Conservation (phyloP, 2,797 vertebrate genomes). For the Betta splendens region DNA sequence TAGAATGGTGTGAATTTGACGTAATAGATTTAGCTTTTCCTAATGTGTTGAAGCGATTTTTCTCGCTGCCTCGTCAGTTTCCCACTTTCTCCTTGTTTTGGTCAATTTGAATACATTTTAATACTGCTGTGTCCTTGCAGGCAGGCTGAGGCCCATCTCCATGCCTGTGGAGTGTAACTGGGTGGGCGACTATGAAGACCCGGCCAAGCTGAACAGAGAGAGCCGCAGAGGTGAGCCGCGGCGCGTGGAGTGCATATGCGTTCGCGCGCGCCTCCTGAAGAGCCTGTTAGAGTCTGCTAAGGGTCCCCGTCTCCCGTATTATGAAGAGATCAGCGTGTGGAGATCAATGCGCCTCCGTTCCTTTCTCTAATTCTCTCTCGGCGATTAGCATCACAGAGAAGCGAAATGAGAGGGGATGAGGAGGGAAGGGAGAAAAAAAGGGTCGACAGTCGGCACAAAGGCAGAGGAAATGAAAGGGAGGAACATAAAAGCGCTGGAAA, state of each 20-base stretch:
- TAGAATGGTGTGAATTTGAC: too few relatives aligned
- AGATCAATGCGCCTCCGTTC: slow-evolving; percentile 52
- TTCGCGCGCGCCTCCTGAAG: slow-evolving; percentile 38
- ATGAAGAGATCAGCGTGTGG: slow-evolving; percentile 57
- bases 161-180: slow-evolving; percentile 99
- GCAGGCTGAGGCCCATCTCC: slow-evolving; percentile 96
- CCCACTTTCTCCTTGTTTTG: background rate
- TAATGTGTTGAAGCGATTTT: background rate
- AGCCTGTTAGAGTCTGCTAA: slow-evolving; percentile 63
- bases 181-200: slow-evolving; percentile 98
- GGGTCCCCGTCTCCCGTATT: slow-evolving; percentile 60
- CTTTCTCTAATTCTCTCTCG: slow-evolving; percentile 48
- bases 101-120: background rate
- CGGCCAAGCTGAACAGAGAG: slow-evolving; percentile 94
- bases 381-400: slow-evolving; percentile 69
- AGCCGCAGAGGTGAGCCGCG: slow-evolving; percentile 73
- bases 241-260: slow-evolving; percentile 29
- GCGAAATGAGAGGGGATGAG: slow-evolving; percentile 36
- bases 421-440: slow-evolving; percentile 1
- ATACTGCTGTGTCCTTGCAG: slow-evolving; percentile 61
- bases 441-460: slow-evolving; percentile 40
- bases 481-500: slow-evolving; percentile 26
- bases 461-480: slow-evolving; percentile 52
- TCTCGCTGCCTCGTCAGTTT: background rate
- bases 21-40: background rate